phyloP scores from a whole-genome alignment of 1,140 invertebrate genomes.

The Drosophila albomicans region DNA sequence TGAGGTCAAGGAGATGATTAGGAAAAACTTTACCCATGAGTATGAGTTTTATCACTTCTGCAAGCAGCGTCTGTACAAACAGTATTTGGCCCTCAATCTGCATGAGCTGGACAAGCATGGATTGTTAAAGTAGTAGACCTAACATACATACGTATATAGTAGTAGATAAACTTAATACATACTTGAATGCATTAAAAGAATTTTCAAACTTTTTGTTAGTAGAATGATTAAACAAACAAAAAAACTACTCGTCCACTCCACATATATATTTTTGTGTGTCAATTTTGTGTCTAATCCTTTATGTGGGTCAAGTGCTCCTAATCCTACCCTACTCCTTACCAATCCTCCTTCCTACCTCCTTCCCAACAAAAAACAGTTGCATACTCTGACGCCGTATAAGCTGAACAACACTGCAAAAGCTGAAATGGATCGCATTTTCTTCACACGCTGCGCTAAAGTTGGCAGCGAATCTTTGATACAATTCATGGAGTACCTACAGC shows the following conservation, averaged over 20 bases:
- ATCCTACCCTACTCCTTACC: slow-evolving; percentile 16
- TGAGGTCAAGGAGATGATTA: slow-evolving; percentile 93
- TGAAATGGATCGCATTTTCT: slow-evolving; percentile 88
- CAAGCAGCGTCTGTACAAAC: slow-evolving; percentile 92
- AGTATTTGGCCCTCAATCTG: slow-evolving; percentile 90
- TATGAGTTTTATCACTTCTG: slow-evolving; percentile 97
- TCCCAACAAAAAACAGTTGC: slow-evolving; percentile 38
- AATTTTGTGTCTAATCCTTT: slow-evolving; percentile 45
- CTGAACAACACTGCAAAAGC: slow-evolving; percentile 85
- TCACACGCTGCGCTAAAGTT: slow-evolving; percentile 96
- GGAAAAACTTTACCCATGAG: slow-evolving; percentile 94
- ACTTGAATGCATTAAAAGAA: slow-evolving; percentile 3
- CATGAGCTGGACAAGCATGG: slow-evolving; percentile 65
- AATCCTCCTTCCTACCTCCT: slow-evolving; percentile 2
- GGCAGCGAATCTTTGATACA: slow-evolving; percentile 95
- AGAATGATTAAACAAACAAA: slow-evolving; percentile 6
- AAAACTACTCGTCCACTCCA: slow-evolving; percentile 6
- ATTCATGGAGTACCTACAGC: slow-evolving; percentile 88
- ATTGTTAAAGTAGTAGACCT: slow-evolving; percentile 47
- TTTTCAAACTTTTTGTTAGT: slow-evolving; percentile 9
- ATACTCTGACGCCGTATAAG: slow-evolving; percentile 45
- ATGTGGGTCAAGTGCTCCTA: slow-evolving; percentile 30
- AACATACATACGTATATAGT: neutral
- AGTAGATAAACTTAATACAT: neutral
- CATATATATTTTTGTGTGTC: slow-evolving; percentile 15